Evolutionary conservation across 2,797 vertebrate species (phyloP).

Genomic region (Kryptopterus vitreolus): DNA sequence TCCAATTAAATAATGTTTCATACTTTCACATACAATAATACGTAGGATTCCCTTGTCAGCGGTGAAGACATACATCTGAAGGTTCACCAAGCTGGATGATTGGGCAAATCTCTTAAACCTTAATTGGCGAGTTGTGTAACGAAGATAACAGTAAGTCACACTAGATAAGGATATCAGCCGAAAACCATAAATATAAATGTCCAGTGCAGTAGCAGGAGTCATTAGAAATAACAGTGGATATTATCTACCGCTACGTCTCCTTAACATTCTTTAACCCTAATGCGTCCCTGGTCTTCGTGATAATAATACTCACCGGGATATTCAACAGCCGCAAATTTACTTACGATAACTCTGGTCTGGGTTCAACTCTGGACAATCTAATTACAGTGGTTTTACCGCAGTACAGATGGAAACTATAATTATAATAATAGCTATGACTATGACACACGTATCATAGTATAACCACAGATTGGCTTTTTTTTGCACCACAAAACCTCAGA

Average conservation of each 20-base stretch:
- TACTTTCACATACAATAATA: too few relatives aligned
- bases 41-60: too few relatives aligned
- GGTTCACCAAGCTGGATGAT: too few relatives aligned
- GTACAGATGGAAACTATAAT: not conserved
- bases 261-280: not conserved
- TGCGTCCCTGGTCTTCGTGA: not conserved
- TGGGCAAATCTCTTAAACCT: too few relatives aligned
- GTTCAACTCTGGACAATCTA: not conserved
- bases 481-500: not conserved
- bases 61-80: too few relatives aligned
- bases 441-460: not conserved
- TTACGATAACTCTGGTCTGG: conserved; percentile 5
- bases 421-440: not conserved
- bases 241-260: not conserved
- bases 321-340: not conserved
- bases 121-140: too few relatives aligned
- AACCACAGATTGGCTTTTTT: not conserved
- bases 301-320: not conserved
- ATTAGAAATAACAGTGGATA: not conserved
- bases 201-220: not conserved
- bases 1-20: too few relatives aligned
- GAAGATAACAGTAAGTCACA: too few relatives aligned
- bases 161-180: too few relatives aligned
- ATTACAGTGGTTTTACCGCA: not conserved
- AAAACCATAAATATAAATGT: too few relatives aligned